Conservation (phyloP, 2,888 invertebrate species). For the Atethmia centrago region DNA sequence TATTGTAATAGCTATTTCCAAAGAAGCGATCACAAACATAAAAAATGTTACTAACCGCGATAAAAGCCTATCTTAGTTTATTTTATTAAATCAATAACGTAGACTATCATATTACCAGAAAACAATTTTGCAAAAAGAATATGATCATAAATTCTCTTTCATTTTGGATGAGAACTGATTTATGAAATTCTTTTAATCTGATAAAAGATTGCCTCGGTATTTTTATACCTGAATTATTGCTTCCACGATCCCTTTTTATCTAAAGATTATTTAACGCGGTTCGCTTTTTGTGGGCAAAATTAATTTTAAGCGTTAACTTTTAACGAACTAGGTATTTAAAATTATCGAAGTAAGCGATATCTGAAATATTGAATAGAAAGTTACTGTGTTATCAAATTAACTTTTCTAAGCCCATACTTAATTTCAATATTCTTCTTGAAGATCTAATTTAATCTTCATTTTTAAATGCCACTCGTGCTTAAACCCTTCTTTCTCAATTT, state of each 20-base stretch:
- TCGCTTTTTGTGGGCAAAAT: conserved; percentile 17
- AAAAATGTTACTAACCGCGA: not conserved
- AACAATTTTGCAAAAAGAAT: conserved; percentile 59
- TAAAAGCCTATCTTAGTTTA: conserved; percentile 14
- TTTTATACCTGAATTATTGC: conserved; percentile 66
- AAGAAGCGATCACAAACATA: not conserved
- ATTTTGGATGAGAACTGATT: conserved; percentile 60
- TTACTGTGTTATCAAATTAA: not conserved
- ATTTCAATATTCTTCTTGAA: not conserved
- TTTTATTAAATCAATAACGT: conserved; percentile 51
- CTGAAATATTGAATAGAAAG: not conserved
- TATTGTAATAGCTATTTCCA: not conserved
- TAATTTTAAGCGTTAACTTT: not conserved
- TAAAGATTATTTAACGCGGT: conserved; percentile 51
- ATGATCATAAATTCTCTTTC: conserved; percentile 63
- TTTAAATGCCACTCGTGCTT: not conserved
- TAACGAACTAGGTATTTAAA: not conserved
- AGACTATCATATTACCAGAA: conserved; percentile 53
- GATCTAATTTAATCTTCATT: not conserved
- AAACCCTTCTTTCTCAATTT: too few species aligned
- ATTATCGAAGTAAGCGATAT: conserved; percentile 1
- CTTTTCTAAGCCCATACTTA: not conserved
- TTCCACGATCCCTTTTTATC: conserved; percentile 45
- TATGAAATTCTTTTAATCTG: conserved; percentile 68
- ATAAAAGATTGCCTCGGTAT: conserved; percentile 64